A percentile compares a stretch with the other conserved stretches of the same genome.
phyloP scores from a whole-genome alignment of 1,140 invertebrate genomes.

The Sitobion miscanthi region DNA sequence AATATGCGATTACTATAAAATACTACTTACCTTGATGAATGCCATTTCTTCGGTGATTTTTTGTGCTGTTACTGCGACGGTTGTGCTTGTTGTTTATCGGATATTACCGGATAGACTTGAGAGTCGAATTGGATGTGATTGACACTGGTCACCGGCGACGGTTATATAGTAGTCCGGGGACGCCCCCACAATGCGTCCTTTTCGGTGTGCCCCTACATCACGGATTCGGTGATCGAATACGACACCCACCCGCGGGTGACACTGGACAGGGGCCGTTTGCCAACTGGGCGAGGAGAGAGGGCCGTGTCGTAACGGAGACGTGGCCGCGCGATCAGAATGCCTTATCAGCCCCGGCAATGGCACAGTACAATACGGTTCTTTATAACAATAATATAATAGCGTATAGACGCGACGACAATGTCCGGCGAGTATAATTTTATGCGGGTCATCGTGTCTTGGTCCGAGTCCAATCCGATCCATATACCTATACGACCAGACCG shows the following conservation, averaged over 20 bases:
- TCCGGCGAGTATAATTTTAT: background rate
- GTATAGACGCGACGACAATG: background rate
- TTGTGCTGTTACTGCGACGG: background rate
- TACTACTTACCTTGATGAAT: conserved; percentile 32
- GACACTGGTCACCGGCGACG: background rate
- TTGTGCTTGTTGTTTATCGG: background rate
- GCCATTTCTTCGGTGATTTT: conserved; percentile 25
- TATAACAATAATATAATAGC: background rate
- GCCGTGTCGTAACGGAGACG: conserved; percentile 26
- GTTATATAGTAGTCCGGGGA: conserved; percentile 26
- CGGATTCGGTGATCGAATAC: background rate
- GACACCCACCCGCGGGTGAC: background rate
- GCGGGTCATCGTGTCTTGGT: conserved; percentile 46
- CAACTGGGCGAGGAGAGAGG: background rate
- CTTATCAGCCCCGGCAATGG: conserved; percentile 14
- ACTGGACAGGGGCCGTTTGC: background rate
- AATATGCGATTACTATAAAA: too few species aligned
- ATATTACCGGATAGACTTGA: background rate
- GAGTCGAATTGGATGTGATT: conserved; percentile 29
- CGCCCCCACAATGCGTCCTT: background rate
- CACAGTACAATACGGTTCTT: background rate
- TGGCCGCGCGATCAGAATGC: conserved; percentile 37
- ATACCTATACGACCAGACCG: background rate
- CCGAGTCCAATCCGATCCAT: conserved; percentile 44
- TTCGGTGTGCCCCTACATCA: background rate